Conservation (phyloP, 2,113 vertebrate genomes). For the Arvicanthis niloticus region DNA sequence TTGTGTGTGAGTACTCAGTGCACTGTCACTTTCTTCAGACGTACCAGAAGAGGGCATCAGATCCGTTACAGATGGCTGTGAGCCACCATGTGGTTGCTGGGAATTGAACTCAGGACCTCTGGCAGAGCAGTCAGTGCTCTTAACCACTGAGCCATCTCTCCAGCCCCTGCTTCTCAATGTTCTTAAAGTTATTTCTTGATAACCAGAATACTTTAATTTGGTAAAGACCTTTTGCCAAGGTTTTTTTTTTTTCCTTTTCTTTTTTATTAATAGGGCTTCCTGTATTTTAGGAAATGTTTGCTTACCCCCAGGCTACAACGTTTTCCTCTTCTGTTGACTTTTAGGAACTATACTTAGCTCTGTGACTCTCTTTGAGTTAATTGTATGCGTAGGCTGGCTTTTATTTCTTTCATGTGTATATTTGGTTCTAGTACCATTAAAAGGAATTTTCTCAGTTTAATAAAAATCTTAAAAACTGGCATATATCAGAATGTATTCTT, state of each 20-base stretch:
- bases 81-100: too few species aligned
- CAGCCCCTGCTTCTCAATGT: constrained; percentile 15
- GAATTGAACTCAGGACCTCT: too few species aligned
- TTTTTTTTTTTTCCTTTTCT: not conserved
- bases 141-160: too few species aligned
- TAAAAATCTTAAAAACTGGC: not conserved
- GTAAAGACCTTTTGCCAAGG: not conserved
- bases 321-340: constrained; percentile 10
- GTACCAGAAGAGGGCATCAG: too few species aligned
- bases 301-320: not conserved
- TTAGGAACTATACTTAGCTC: constrained; percentile 16
- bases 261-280: not conserved
- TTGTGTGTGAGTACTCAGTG: too few species aligned
- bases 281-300: constrained; percentile 47
- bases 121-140: too few species aligned
- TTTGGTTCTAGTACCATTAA: not conserved
- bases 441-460: constrained; percentile 12
- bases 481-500: not conserved
- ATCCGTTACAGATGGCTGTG: too few species aligned
- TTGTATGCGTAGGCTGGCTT: not conserved
- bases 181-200: constrained; percentile 22
- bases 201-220: constrained; percentile 22
- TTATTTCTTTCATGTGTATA: not conserved
- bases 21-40: too few species aligned
- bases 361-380: not conserved